These are phyloP conservation scores for Clarias laeviceps DNA, from an alignment of 2,797 vertebrate species.

Conservation along the genomic window DNA sequence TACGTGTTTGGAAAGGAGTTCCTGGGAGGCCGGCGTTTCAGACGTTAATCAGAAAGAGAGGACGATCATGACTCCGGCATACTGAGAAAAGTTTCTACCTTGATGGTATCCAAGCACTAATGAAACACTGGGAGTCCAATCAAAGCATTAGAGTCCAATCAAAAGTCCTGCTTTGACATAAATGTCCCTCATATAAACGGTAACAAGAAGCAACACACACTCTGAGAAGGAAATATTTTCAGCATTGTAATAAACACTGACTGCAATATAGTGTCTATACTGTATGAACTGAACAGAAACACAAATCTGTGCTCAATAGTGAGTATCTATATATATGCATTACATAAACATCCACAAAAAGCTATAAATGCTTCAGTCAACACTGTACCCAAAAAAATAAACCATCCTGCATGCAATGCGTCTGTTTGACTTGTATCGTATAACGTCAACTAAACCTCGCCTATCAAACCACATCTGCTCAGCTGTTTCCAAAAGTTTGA, in stretches of 20 bases:
- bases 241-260: slow-evolving; percentile 25
- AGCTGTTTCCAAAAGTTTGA: not conserved
- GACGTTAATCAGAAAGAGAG: too few relatives aligned
- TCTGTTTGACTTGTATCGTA: not conserved
- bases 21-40: too few relatives aligned
- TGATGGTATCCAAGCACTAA: too few relatives aligned
- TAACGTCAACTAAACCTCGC: slow-evolving; percentile 3
- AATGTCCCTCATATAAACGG: slow-evolving; percentile 20
- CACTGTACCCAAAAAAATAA: not conserved
- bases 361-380: not conserved
- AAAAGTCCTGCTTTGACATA: too few relatives aligned
- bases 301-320: not conserved
- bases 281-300: slow-evolving; percentile 29
- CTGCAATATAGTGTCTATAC: slow-evolving; percentile 27
- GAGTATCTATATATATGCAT: not conserved
- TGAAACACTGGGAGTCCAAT: too few relatives aligned
- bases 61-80: too few relatives aligned
- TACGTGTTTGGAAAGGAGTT: too few relatives aligned
- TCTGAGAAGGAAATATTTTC: slow-evolving; percentile 17
- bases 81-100: too few relatives aligned
- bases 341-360: slow-evolving; percentile 10
- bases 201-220: slow-evolving; percentile 7
- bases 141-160: too few relatives aligned
- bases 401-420: not conserved
- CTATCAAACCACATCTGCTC: not conserved